Base-by-base conservation (phyloP, 2,888 invertebrate species). In the Cryptocheilus praepositus region DNA sequence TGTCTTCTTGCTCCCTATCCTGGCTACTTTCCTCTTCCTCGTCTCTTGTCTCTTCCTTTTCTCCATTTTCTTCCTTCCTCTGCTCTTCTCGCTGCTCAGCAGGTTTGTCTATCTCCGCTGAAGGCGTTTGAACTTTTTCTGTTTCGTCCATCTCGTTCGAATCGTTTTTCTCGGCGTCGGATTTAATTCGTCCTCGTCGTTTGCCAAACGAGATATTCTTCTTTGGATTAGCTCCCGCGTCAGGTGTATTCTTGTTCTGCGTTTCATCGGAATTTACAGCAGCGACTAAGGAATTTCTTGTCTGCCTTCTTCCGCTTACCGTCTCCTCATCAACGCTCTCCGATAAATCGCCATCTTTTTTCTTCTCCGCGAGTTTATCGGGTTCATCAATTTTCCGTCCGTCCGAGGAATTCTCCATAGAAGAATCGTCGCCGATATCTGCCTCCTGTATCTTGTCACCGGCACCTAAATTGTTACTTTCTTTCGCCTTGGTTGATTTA, bases 121-220 rank as follows among this genome's bases (percentile, higher is more conserved):
- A 11, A 36, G 18, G 16, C 11, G 28, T 0, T 15, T 13, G 15
- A 16, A 18, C 36, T n/a, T 0, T 28, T 25, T 55, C 22, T 7
- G 36, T 3, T 5, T 7, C 60, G 0, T 49, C 43, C 3, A 19
- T 43, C 15, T 36, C 19, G 19, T 57, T 45, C 45, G 44, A 13
- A 11, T 15, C 19, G 36, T 16, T 15, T 8, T 25, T 16, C 11
- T 60, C 51, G 13, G 19, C 46, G 46, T 25, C 44, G 0, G 61
- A 70, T 70, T 61, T 81, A n/a, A 73, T 74, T 28, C 83, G 70
- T 0, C 81, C 76, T 0, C 83, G 74, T 36, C 81, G 71, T 46
- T 79, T 83, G 0, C 77, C 80, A 13, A 74, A 51, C 13, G 64
- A 64, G 0, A 63, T 56, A 15, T 28, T 75, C 53, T 62, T 67